Conservation (phyloP, 2,797 vertebrate species). For the Triplophysa bombifrons region DNA sequence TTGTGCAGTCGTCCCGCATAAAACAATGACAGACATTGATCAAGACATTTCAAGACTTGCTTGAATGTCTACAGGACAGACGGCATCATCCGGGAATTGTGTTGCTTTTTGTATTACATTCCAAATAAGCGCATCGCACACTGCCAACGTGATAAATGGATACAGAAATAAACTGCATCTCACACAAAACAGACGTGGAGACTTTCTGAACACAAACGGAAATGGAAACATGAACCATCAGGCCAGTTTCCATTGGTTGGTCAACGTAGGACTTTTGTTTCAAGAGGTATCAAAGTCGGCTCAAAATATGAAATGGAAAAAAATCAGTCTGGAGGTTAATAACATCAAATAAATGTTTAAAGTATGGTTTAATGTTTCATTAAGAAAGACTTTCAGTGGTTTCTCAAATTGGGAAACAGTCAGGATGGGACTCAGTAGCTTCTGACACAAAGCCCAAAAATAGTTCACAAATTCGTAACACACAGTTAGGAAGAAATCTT, state of each 20-base stretch:
- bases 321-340: not conserved
- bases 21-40: conserved; percentile 35
- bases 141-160: not conserved
- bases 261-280: not conserved
- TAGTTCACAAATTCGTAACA: conserved; percentile 8
- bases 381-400: not conserved
- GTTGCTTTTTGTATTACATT: not conserved
- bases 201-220: not conserved
- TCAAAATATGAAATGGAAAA: no score
- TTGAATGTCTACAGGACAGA: not conserved
- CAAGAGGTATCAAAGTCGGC: no score
- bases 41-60: conserved; percentile 18
- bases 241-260: not conserved
- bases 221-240: not conserved
- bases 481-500: not conserved
- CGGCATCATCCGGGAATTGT: conserved; percentile 13
- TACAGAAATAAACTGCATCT: not conserved
- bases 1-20: conserved; percentile 4
- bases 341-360: not conserved
- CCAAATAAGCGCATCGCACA: no score
- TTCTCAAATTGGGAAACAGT: conserved; percentile 1
- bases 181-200: no score
- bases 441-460: conserved; percentile 10
- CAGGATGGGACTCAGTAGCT: conserved; percentile 5
- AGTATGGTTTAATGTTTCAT: not conserved